phyloP scores from a whole-genome alignment of 2,113 vertebrate genomes.

The Dromaius novaehollandiae region DNA sequence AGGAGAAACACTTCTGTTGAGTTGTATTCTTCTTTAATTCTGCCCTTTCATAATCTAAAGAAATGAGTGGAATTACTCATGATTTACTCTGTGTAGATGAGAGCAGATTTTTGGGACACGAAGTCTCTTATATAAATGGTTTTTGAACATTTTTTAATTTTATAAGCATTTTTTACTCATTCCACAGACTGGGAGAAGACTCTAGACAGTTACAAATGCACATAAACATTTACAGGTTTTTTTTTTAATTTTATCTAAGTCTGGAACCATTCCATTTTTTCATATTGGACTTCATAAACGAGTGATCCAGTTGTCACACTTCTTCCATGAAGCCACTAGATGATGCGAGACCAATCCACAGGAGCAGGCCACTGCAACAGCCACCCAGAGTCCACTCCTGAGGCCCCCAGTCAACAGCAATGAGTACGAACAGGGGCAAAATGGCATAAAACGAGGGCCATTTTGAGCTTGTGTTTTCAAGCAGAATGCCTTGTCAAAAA shows the following conservation, averaged over 20 bases:
- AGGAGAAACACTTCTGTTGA: not conserved
- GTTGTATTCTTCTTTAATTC: not conserved
- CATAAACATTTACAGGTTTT: not conserved
- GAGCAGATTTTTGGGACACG: not conserved
- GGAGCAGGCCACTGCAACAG: not conserved
- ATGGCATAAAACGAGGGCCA: fast-evolving
- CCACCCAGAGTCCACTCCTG: not conserved
- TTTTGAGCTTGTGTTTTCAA: not conserved
- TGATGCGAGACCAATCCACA: not conserved
- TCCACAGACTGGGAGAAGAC: not conserved
- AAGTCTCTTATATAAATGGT: not conserved
- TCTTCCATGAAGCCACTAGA: not conserved
- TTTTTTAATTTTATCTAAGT: not conserved
- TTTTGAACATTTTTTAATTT: not conserved
- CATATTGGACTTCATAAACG: not conserved
- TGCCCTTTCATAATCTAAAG: not conserved
- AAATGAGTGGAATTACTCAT: not conserved
- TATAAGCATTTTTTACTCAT: not conserved
- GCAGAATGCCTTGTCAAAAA: not conserved
- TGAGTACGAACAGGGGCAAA: not conserved
- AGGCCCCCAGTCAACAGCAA: fast-evolving
- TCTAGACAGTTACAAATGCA: not conserved
- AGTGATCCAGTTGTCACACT: not conserved
- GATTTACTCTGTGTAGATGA: not conserved
- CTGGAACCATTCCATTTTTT: not conserved